phyloP scores from a whole-genome alignment of 2,888 invertebrate genomes.

The Belgica antarctica region DNA sequence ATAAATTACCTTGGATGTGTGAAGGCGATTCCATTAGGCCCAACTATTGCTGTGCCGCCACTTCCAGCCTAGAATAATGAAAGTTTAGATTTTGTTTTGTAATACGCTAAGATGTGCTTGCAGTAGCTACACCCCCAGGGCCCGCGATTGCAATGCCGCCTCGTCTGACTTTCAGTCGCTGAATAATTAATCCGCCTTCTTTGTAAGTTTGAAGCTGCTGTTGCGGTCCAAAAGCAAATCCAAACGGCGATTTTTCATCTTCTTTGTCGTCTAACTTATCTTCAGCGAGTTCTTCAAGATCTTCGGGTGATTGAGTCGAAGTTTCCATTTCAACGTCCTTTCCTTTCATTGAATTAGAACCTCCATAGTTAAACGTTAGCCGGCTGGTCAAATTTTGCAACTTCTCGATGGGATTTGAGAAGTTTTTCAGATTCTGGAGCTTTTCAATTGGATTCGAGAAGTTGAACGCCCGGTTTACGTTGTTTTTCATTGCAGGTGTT shows the following conservation, averaged over 20 bases:
- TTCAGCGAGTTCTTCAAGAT: constrained; percentile 28
- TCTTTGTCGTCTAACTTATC: constrained; percentile 27
- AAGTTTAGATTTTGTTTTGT: neutral
- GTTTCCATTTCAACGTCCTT: neutral
- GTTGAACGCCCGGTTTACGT: constrained; percentile 22
- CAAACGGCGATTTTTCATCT: constrained; percentile 43
- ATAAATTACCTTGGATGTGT: constrained; percentile 60
- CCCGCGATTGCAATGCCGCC: constrained; percentile 80
- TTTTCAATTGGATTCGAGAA: constrained; percentile 35
- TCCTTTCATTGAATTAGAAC: neutral
- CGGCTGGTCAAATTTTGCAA: neutral
- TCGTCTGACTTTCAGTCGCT: constrained; percentile 66
- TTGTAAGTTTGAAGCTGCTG: constrained; percentile 47
- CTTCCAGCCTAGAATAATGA: constrained; percentile 25
- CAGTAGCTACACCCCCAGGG: constrained; percentile 78
- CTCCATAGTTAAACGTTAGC: no score
- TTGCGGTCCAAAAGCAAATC: constrained; percentile 19
- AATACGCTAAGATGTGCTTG: no score
- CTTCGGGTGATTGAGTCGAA: neutral
- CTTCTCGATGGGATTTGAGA: neutral
- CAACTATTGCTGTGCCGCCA: constrained; percentile 77
- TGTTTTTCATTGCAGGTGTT: neutral
- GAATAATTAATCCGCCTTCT: constrained; percentile 64
- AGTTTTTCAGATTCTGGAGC: constrained; percentile 30
- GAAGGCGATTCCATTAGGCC: constrained; percentile 73